Percentiles rank a stretch among this genome's conserved stretches.
These are phyloP conservation scores for Busseola fusca DNA, from an alignment of 2,888 invertebrate species.

Conservation along the genomic window DNA sequence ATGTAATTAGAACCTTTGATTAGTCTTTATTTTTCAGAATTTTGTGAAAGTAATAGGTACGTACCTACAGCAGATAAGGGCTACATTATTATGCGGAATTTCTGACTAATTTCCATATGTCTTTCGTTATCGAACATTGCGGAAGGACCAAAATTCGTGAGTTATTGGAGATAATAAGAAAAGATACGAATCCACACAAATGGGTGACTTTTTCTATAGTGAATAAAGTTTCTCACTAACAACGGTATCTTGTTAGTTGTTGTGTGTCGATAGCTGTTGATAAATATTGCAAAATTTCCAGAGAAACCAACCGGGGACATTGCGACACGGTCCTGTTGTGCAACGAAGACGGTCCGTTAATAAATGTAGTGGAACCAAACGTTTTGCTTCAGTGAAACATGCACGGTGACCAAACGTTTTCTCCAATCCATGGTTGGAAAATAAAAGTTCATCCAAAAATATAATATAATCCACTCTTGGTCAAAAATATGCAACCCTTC, in stretches of 20 bases:
- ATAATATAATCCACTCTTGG: background rate
- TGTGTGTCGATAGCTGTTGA: conserved; percentile 50
- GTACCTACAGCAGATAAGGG: conserved; percentile 16
- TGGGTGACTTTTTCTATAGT: conserved; percentile 12
- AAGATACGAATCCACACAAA: background rate
- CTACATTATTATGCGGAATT: background rate
- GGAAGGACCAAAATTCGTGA: conserved; percentile 15
- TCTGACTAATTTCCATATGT: conserved; percentile 19
- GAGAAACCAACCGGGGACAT: conserved; percentile 68
- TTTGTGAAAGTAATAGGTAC: conserved; percentile 9
- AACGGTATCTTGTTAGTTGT: conserved; percentile 45
- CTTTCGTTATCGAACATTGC: conserved; percentile 27
- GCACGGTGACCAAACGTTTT: conserved; percentile 43
- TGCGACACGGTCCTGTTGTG: conserved; percentile 73
- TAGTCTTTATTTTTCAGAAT: conserved; percentile 9
- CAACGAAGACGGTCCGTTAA: conserved; percentile 73
- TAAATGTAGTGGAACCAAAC: conserved; percentile 73
- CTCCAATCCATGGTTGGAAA: background rate
- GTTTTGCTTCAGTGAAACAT: conserved; percentile 55
- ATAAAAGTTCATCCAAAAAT: conserved; percentile 7
- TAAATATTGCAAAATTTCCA: conserved; percentile 65
- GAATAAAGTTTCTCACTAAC: conserved; percentile 39
- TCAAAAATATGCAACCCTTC: conserved; percentile 14
- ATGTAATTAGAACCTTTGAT: background rate
- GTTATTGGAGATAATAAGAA: background rate